phyloP scores from a whole-genome alignment of 2,797 vertebrate species.

The Tragopan temminckii region DNA sequence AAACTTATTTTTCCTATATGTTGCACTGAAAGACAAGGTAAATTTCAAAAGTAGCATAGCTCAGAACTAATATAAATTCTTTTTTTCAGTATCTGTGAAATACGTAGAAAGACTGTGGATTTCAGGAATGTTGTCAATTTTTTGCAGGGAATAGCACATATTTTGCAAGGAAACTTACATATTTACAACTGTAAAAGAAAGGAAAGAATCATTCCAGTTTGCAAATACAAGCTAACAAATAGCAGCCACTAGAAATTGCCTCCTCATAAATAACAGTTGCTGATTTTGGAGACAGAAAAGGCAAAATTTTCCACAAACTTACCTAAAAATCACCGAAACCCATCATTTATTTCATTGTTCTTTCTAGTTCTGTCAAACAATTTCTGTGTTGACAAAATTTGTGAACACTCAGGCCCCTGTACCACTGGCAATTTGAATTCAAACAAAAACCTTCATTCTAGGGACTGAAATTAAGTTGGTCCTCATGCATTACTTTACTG shows the following conservation, averaged over 20 bases:
- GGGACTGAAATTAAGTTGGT: constrained; percentile 47
- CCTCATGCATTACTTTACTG: constrained; percentile 54
- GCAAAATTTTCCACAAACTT: neutral
- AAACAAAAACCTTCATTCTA: constrained; percentile 54
- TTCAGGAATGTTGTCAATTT: neutral
- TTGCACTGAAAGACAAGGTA: neutral
- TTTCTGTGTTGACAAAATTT: constrained; percentile 33
- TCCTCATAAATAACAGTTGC: neutral
- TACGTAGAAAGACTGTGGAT: accelerated
- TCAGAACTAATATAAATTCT: neutral
- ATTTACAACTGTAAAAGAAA: neutral
- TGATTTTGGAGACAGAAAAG: neutral
- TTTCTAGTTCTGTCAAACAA: neutral
- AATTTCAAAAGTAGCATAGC: neutral
- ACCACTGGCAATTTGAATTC: constrained; percentile 56
- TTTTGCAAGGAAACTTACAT: neutral
- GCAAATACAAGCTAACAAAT: neutral
- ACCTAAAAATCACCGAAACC: neutral
- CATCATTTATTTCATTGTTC: constrained; percentile 4
- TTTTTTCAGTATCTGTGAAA: neutral
- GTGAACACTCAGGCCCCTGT: neutral
- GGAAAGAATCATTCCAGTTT: neutral
- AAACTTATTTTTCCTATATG: neutral
- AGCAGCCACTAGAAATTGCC: neutral
- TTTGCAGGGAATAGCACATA: neutral